phyloP scores from a whole-genome alignment of 1,140 invertebrate genomes.

The Cataglyphis hispanica region DNA sequence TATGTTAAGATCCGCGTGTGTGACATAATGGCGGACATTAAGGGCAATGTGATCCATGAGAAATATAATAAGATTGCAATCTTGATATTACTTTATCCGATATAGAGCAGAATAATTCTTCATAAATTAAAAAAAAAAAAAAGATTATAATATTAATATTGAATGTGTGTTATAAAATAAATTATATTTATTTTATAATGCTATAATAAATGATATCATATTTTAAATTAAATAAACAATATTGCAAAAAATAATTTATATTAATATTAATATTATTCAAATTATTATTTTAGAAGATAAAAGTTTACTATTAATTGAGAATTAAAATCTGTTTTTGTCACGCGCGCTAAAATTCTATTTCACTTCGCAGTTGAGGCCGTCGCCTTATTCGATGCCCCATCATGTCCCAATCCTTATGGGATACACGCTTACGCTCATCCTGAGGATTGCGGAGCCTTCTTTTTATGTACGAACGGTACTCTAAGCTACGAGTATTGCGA shows the following conservation, averaged over 20 bases:
- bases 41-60: not conserved
- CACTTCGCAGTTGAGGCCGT: slow-evolving; percentile 49
- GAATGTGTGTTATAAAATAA: not conserved
- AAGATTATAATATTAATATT: not conserved
- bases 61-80: not conserved
- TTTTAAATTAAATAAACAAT: not conserved
- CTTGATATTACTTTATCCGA: not conserved
- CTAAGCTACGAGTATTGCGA: slow-evolving; percentile 96
- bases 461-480: slow-evolving; percentile 96
- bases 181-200: not conserved
- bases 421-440: slow-evolving; percentile 94
- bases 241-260: not conserved
- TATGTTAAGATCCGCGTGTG: slow-evolving; percentile 51
- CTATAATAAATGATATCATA: not conserved
- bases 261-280: not conserved
- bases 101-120: not conserved
- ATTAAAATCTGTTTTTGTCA: not conserved
- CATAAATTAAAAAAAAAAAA: not conserved
- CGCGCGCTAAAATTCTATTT: not conserved
- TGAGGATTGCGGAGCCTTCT: slow-evolving; percentile 94
- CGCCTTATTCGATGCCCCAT: slow-evolving; percentile 80
- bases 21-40: slow-evolving; percentile 37
- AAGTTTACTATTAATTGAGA: not conserved
- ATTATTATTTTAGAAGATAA: not conserved
- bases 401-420: slow-evolving; percentile 90